Evolutionary conservation across 1,140 invertebrate genomes (phyloP), one percentile per base, ranked within the genome.

Genomic region (Lepidurus apus): DNA sequence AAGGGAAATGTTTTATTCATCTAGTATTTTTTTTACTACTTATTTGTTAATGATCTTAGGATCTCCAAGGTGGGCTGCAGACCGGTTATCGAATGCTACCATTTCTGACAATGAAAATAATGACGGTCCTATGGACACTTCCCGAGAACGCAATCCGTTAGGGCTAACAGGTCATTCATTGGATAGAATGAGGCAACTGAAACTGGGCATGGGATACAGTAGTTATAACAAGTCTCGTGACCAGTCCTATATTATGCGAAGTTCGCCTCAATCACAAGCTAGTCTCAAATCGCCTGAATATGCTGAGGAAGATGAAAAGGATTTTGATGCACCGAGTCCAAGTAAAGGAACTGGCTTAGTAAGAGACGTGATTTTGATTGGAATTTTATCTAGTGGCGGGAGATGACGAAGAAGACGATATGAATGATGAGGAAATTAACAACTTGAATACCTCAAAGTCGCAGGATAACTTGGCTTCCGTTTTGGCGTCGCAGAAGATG

Each of bases 31-130:
- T 1, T 73, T 26, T 10, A n/a, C 43, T 44, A 43, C 26, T 21
- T 44, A 13, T 78, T 43, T 13, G 53, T n/a, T 74, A 43, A 21
- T 42, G 7, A 74, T 42, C 10, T 34, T 43, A 76, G 26, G 45
- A 42, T 82, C 82, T 7, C 81, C 81, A 6, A 76, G 79, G 6
- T 81, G 81, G 81, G 80, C 80, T 1, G 80, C 77, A 44, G 82
- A 83, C 44, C 79, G 82, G 42, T 53, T 83, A 17, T 83, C 82
- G 26, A 80, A 79, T 44, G 81, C 81, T 43, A 83, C 82, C 6
- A 81, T 80, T 9, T 83, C 82, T 24, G 82, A 83, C 65, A 82
- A 82, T 73, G 82, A 82, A 21, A 74, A 79, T 3, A 74, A 74
- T 24, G 65, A 34, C 21, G 34, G 34, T 3, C 45, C 45, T 34